phyloP scores from a whole-genome alignment of 2,797 vertebrate species.

The Acanthornis magna region DNA sequence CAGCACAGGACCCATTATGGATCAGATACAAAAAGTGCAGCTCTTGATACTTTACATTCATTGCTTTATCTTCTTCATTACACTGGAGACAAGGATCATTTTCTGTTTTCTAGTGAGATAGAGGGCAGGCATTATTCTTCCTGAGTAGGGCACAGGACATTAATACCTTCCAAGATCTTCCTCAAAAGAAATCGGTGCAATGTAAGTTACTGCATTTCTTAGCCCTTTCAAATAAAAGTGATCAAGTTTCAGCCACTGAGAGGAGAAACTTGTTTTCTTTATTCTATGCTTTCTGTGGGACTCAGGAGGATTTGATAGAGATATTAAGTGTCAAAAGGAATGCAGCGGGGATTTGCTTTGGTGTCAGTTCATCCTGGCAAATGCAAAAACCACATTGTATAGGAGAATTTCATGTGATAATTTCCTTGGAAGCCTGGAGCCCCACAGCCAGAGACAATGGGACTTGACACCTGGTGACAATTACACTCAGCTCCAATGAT shows the following conservation, averaged over 20 bases:
- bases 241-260: constrained; percentile 1
- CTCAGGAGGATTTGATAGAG: constrained; percentile 26
- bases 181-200: background rate
- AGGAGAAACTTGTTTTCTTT: constrained; percentile 23
- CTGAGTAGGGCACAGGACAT: background rate
- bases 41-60: background rate
- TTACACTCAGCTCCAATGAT: constrained; percentile 1
- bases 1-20: background rate
- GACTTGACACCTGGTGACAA: constrained; percentile 30
- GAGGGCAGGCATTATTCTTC: background rate
- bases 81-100: background rate
- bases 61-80: constrained; percentile 1
- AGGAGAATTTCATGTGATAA: constrained; percentile 26
- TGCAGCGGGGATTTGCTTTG: background rate
- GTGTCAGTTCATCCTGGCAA: background rate
- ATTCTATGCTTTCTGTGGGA: background rate
- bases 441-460: background rate
- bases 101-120: background rate
- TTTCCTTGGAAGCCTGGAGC: background rate
- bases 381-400: constrained; percentile 12
- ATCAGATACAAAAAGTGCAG: background rate
- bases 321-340: constrained; percentile 44
- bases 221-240: background rate
- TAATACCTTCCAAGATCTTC: background rate
- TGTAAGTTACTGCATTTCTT: background rate